Base-by-base conservation (phyloP, 2,888 invertebrate species). In the Calliopum simillimum region DNA sequence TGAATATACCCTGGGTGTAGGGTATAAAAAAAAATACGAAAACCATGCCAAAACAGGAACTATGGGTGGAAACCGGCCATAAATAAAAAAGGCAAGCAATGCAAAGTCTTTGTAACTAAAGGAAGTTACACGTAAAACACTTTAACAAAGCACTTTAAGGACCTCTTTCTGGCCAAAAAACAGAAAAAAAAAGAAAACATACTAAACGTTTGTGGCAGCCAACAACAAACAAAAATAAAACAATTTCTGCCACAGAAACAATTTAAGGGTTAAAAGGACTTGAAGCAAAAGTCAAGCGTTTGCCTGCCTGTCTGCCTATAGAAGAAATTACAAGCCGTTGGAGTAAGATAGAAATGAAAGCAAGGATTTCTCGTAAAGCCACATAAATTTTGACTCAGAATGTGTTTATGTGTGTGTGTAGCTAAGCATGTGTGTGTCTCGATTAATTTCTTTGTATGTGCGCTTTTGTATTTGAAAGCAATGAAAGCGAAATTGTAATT, bases 401-500 rank as follows among this genome's bases (percentile, higher is more conserved):
- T 25, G 33, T 61, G 61, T 1, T n/a, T 11, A 14, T 59, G 25
- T 46, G 44, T 19, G 12, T 51, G 25, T 12, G 65, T 13, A 41
- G 41, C n/a, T 25, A 14, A 33, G 55, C 19, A 11, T 44, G 55
- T 11, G 41, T n/a, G 43, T 8, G 43, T 4, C 4, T 5, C 8
- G 4, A 23, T 21, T 55, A 6, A 23, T 8, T 3, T n/a, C 19
- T 41, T n/a, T 53, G 13, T 53, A 23, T 41, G 16, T 1, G 16
- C 53, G 23, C 16, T 19, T n/a, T 8, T 58, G 69, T 25, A 33
- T 23, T 6, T 12, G 55, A 11, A 33, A 49, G 63, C 70, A 72
- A 70, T 75, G 77, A 80, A 80, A 79, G 79, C 76, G 79, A 80
- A 80, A 76, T 79, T 77, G 74, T 75, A 79, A 79, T 77, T 72